A percentile compares a stretch with the other conserved stretches of the same genome.
Conservation (phyloP, 2,888 invertebrate species). For the Polylopha cassiicola region DNA sequence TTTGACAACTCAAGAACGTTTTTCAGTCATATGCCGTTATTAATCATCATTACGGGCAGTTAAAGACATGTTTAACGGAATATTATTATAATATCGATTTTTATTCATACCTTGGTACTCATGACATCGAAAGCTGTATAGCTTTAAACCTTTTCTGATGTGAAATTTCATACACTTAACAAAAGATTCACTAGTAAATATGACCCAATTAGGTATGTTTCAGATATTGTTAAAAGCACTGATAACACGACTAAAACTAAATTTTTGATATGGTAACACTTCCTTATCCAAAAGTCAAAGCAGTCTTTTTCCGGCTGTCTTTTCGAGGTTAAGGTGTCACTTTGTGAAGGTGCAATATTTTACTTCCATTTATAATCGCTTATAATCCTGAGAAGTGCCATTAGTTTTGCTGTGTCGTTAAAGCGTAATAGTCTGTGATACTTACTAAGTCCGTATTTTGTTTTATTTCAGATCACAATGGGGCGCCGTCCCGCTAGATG, state of each 20-base stretch:
- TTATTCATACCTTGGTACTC: too few relatives aligned
- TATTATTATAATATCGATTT: too few relatives aligned
- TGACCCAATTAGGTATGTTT: neutral
- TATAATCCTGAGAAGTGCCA: constrained; percentile 40
- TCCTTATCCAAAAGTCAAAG: constrained; percentile 27
- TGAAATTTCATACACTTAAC: too few relatives aligned
- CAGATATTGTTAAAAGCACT: neutral
- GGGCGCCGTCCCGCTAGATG: constrained; percentile 99
- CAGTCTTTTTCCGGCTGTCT: constrained; percentile 32
- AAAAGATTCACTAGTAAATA: too few relatives aligned
- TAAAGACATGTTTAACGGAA: too few relatives aligned
- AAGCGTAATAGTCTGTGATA: constrained; percentile 24
- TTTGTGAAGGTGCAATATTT: constrained; percentile 67
- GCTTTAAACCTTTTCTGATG: too few relatives aligned
- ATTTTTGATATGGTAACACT: constrained; percentile 8
- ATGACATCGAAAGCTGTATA: too few relatives aligned
- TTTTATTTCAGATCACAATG: constrained; percentile 84
- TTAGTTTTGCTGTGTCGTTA: constrained; percentile 33
- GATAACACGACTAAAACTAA: too few relatives aligned
- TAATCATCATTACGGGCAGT: too few relatives aligned
- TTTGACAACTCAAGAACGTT: too few relatives aligned
- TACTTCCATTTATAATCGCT: constrained; percentile 46
- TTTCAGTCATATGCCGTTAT: too few relatives aligned
- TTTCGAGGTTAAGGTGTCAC: constrained; percentile 61
- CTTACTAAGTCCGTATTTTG: constrained; percentile 44